These are phyloP conservation scores for Scolanthus callimorphus DNA, from an alignment of 92 coral and sea anemone genomes.

Conservation along the genomic window DNA sequence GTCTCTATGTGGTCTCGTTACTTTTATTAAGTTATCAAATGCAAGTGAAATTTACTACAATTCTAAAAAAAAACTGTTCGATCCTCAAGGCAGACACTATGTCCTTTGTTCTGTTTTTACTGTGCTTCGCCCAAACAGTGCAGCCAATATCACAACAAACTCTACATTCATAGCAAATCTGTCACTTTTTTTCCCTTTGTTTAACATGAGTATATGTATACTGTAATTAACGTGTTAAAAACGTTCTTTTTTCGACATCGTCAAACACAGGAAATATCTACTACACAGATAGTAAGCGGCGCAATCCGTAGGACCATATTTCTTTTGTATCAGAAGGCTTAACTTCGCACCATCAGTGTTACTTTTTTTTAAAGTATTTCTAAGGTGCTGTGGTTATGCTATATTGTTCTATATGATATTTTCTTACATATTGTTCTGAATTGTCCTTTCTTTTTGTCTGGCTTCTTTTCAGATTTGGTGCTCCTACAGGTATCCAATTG, in stretches of 20 bases:
- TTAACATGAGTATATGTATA: slow-evolving; percentile 1
- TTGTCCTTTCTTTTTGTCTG: too few relatives aligned
- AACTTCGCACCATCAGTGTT: too few relatives aligned
- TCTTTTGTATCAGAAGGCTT: too few relatives aligned
- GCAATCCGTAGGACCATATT: too few relatives aligned
- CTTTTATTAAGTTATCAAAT: background rate
- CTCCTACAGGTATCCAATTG: too few relatives aligned
- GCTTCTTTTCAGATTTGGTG: too few relatives aligned
- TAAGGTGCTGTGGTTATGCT: too few relatives aligned
- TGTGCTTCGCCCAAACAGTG: background rate
- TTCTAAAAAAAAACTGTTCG: background rate
- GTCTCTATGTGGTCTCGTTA: background rate
- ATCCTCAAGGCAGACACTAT: background rate
- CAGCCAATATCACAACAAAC: slow-evolving; percentile 1
- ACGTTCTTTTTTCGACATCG: background rate
- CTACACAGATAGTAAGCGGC: too few relatives aligned
- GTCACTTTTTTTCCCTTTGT: slow-evolving; percentile 4
- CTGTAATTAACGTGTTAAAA: background rate
- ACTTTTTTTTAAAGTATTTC: too few relatives aligned
- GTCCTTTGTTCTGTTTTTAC: background rate
- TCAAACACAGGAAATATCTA: background rate
- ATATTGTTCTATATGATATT: too few relatives aligned
- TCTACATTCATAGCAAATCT: background rate
- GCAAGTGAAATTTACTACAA: background rate
- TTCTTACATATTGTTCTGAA: too few relatives aligned